phyloP scores from a whole-genome alignment of 2,797 vertebrate genomes.

The Podarcis lilfordi region DNA sequence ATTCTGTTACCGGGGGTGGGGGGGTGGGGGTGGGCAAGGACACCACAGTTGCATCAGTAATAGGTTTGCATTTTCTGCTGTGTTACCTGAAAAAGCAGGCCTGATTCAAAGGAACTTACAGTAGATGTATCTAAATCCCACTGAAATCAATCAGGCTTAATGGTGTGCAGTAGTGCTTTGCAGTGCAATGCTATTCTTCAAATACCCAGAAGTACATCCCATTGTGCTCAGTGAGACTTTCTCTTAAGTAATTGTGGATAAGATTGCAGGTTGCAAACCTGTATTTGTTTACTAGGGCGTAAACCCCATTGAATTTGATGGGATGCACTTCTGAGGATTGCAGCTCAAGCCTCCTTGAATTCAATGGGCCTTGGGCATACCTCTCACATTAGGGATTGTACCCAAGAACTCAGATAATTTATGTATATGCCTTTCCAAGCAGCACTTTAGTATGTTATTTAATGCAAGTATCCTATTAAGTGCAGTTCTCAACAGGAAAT shows the following conservation, averaged over 20 bases:
- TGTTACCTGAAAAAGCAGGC: background rate
- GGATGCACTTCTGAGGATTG: background rate
- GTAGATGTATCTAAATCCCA: background rate
- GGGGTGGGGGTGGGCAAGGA: too few species aligned
- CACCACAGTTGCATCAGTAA: background rate
- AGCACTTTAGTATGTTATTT: background rate
- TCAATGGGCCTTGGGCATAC: background rate
- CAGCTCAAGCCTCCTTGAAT: background rate
- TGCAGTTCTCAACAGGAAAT: background rate
- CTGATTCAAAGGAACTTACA: background rate
- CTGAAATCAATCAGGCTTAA: background rate
- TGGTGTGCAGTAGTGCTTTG: background rate
- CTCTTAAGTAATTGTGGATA: background rate
- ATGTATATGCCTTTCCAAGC: constrained; percentile 19
- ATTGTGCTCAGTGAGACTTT: background rate
- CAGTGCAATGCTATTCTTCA: background rate
- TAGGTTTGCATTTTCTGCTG: background rate
- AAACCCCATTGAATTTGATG: too few species aligned
- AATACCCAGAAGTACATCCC: background rate
- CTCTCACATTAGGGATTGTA: background rate
- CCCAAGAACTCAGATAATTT: background rate
- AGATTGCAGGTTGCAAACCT: too few species aligned
- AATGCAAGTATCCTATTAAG: constrained; percentile 5
- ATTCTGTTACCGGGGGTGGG: background rate
- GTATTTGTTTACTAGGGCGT: too few species aligned